These are phyloP conservation scores for Tachina lurida DNA, from an alignment of 2,888 invertebrate genomes.

Conservation along the genomic window DNA sequence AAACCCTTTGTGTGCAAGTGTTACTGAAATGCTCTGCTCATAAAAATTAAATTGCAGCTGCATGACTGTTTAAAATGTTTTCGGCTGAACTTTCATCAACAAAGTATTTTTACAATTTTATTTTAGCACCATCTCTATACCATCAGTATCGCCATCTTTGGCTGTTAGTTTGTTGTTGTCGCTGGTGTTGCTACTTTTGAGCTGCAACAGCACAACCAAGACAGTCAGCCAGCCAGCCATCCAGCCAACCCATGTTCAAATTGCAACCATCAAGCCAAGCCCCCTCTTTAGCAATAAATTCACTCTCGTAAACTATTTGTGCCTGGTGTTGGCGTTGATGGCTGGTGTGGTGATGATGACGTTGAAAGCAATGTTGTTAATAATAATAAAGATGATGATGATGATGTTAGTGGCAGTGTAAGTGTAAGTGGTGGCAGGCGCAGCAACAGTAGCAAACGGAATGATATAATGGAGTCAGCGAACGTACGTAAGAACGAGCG, in stretches of 20 bases:
- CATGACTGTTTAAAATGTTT: slow-evolving; percentile 37
- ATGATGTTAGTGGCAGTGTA: slow-evolving; percentile 20
- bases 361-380: slow-evolving; percentile 35
- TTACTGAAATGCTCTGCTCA: neutral
- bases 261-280: slow-evolving; percentile 66
- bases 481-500: neutral
- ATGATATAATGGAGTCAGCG: slow-evolving; percentile 39
- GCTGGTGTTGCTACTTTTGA: slow-evolving; percentile 20
- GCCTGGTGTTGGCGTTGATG: slow-evolving; percentile 62
- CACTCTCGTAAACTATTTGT: slow-evolving; percentile 62
- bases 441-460: slow-evolving; percentile 53
- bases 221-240: slow-evolving; percentile 8
- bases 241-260: slow-evolving; percentile 50
- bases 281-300: slow-evolving; percentile 68
- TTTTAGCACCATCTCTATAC: slow-evolving; percentile 56
- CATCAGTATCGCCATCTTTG: slow-evolving; percentile 71
- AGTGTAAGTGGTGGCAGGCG: slow-evolving; percentile 26
- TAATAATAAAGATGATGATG: slow-evolving; percentile 18
- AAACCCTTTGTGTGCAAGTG: no score
- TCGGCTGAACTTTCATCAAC: slow-evolving; percentile 52
- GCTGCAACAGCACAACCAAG: slow-evolving; percentile 24
- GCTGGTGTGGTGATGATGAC: slow-evolving; percentile 37
- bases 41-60: slow-evolving; percentile 40
- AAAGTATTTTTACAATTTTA: slow-evolving; percentile 64
- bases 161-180: slow-evolving; percentile 24